Conservation (phyloP, 2,888 invertebrate species). For the Escarpia spicata region DNA sequence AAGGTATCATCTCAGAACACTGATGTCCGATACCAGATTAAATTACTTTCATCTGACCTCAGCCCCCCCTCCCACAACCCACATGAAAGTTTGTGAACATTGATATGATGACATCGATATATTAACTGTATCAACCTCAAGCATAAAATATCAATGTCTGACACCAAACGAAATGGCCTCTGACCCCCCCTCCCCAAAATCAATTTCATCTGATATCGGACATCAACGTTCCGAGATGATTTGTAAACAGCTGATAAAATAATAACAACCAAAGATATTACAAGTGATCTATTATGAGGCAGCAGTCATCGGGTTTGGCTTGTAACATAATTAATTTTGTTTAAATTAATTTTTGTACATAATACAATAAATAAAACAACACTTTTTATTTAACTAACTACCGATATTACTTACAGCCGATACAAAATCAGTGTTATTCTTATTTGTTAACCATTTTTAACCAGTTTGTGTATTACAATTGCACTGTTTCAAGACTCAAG, state of each 20-base stretch:
- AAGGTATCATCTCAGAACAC: no score
- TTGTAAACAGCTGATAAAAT: neutral
- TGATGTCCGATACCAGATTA: no score
- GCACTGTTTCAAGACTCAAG: neutral
- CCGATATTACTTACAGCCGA: neutral
- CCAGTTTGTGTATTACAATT: neutral
- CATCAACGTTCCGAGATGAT: no score
- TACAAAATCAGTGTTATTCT: neutral
- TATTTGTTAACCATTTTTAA: neutral
- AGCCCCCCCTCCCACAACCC: no score
- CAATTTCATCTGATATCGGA: no score
- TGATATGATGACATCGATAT: no score
- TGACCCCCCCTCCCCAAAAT: neutral
- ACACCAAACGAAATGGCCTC: neutral
- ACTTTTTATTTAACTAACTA: neutral
- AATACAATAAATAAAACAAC: neutral
- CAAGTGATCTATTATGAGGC: neutral
- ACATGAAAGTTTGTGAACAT: no score
- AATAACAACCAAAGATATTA: neutral
- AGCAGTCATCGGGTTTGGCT: neutral
- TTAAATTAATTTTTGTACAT: no score
- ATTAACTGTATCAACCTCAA: no score
- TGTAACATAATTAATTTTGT: neutral
- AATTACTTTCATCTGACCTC: no score
- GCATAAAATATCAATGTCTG: no score